These are phyloP conservation scores for Dasypolia templi DNA, from an alignment of 2,888 invertebrate genomes.

Conservation along the genomic window DNA sequence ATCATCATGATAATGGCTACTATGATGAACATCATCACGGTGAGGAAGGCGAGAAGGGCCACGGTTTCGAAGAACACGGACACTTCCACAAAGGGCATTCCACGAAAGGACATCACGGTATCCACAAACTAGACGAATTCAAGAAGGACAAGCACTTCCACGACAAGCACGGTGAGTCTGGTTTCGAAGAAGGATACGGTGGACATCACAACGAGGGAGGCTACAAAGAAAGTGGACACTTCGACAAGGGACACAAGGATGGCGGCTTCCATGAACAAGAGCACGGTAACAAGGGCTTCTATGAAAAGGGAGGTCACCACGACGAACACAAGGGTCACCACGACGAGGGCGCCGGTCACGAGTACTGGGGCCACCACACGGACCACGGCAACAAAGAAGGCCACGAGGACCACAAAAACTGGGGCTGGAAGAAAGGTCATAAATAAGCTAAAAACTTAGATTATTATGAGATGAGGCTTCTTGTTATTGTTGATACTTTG, in stretches of 20 bases:
- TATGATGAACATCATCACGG: conserved; percentile 92
- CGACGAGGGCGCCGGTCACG: conserved; percentile 93
- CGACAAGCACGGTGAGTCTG: conserved; percentile 95
- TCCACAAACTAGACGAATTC: conserved; percentile 96
- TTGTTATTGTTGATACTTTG: conserved; percentile 84
- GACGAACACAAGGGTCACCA: conserved; percentile 94
- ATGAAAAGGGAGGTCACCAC: conserved; percentile 94
- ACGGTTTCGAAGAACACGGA: conserved; percentile 90
- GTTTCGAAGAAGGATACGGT: conserved; percentile 95
- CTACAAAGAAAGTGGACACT: conserved; percentile 94
- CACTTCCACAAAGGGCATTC: conserved; percentile 95
- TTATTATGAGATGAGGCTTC: conserved; percentile 60
- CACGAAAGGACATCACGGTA: conserved; percentile 95
- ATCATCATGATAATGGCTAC: conserved; percentile 92
- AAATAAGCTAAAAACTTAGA: conserved; percentile 69
- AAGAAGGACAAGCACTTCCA: conserved; percentile 97
- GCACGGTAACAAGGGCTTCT: conserved; percentile 94
- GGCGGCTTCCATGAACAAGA: conserved; percentile 94
- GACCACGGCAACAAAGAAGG: conserved; percentile 94
- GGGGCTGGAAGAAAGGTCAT: conserved; percentile 92
- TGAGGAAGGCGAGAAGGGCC: conserved; percentile 92
- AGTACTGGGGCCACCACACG: conserved; percentile 93
- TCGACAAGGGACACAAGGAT: conserved; percentile 95
- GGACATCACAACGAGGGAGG: conserved; percentile 94
- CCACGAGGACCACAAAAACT: conserved; percentile 94